These are phyloP conservation scores for Acleris sparsana DNA, from an alignment of 2,888 invertebrate species.

Conservation along the genomic window DNA sequence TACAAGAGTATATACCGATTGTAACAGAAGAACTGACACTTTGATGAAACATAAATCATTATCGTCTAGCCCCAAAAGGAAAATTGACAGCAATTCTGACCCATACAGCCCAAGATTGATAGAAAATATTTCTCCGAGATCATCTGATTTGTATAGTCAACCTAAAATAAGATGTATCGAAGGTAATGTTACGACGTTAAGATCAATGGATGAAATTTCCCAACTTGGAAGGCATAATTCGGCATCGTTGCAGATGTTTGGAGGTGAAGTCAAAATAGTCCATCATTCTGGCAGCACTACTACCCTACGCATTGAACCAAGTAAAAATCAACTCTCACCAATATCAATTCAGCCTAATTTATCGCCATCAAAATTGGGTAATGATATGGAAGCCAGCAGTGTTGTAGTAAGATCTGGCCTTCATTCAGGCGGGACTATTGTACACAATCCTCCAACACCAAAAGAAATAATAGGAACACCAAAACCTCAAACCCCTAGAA, in stretches of 20 bases:
- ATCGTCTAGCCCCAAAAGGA: slow-evolving; percentile 69
- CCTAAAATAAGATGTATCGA: slow-evolving; percentile 80
- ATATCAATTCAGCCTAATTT: slow-evolving; percentile 78
- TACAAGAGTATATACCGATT: slow-evolving; percentile 73
- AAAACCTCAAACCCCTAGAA: slow-evolving; percentile 81
- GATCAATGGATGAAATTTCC: slow-evolving; percentile 84
- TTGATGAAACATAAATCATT: slow-evolving; percentile 61
- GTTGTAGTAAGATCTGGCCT: slow-evolving; percentile 92
- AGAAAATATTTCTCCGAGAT: slow-evolving; percentile 73
- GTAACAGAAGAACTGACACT: slow-evolving; percentile 65
- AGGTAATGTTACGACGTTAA: slow-evolving; percentile 71
- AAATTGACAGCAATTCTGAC: slow-evolving; percentile 68
- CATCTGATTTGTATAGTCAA: slow-evolving; percentile 72
- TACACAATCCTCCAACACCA: slow-evolving; percentile 84
- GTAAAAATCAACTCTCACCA: slow-evolving; percentile 83
- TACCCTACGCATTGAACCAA: slow-evolving; percentile 87
- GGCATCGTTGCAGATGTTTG: slow-evolving; percentile 87
- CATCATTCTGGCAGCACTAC: slow-evolving; percentile 88
- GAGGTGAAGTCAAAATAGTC: slow-evolving; percentile 90
- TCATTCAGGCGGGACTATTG: slow-evolving; percentile 92
- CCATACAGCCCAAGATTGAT: slow-evolving; percentile 68
- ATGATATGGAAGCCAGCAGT: slow-evolving; percentile 83
- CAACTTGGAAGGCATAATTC: slow-evolving; percentile 82
- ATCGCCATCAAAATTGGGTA: slow-evolving; percentile 71
- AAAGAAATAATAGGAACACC: slow-evolving; percentile 70